These are phyloP conservation scores for Tortrix viridana DNA, from an alignment of 2,888 invertebrate genomes.

Conservation along the genomic window DNA sequence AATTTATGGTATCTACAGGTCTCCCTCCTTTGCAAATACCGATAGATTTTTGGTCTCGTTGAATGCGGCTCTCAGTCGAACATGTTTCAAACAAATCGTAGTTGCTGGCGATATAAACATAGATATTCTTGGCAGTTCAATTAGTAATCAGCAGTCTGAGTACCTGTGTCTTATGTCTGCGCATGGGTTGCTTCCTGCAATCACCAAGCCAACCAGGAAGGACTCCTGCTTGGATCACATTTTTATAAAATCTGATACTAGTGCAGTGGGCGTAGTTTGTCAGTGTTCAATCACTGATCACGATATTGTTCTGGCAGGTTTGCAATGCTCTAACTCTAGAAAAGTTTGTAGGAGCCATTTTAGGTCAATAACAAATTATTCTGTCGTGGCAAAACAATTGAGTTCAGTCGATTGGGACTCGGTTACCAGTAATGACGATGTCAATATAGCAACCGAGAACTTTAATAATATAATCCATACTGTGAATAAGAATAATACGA, in stretches of 20 bases:
- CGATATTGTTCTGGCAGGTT: constrained; percentile 9
- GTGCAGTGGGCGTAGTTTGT: background rate
- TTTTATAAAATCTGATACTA: background rate
- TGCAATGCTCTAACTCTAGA: background rate
- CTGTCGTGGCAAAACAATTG: background rate
- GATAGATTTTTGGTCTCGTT: background rate
- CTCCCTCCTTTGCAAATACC: background rate
- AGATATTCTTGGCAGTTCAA: background rate
- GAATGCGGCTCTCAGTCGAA: background rate
- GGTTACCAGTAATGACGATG: background rate
- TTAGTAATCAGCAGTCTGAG: background rate
- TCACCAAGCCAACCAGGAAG: constrained; percentile 2
- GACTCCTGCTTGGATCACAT: constrained; percentile 7
- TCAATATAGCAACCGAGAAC: background rate
- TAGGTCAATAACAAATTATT: background rate
- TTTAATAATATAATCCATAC: background rate
- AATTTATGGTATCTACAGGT: background rate
- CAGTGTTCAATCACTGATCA: constrained; percentile 2
- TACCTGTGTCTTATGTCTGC: constrained; percentile 4
- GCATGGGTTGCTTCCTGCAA: constrained; percentile 1
- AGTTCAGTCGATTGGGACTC: background rate
- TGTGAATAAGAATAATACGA: background rate
- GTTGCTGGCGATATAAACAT: constrained; percentile 5
- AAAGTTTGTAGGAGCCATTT: background rate
- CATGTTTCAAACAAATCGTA: background rate